phyloP scores from a whole-genome alignment of 2,888 invertebrate genomes.

The Volucella bombylans region DNA sequence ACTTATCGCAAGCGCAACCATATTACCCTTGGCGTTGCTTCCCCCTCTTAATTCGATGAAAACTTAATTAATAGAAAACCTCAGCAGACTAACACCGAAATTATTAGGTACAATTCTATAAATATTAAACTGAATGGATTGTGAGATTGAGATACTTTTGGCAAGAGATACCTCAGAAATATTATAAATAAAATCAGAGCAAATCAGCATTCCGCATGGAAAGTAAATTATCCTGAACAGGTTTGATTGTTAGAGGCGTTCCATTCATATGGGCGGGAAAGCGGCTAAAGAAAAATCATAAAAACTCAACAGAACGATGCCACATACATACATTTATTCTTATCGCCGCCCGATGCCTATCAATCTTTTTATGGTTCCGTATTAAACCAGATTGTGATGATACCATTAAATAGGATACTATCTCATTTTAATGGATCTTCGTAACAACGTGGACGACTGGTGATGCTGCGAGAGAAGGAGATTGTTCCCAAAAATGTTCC shows the following conservation, averaged over 20 bases:
- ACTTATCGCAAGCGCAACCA: background rate
- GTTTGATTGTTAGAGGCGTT: conserved; percentile 14
- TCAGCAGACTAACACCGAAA: too few species aligned
- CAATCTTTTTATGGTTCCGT: conserved; percentile 47
- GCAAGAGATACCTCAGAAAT: background rate
- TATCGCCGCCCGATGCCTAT: conserved; percentile 49
- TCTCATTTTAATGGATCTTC: conserved; percentile 29
- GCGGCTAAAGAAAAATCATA: conserved; percentile 15
- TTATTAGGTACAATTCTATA: too few species aligned
- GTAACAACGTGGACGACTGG: background rate
- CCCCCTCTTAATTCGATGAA: background rate
- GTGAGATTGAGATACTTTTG: too few species aligned
- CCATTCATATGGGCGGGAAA: conserved; percentile 14
- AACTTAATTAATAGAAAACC: conserved; percentile 29
- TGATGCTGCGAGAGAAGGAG: too few species aligned
- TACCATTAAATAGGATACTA: conserved; percentile 37
- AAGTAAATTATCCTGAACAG: conserved; percentile 47
- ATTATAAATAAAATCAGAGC: conserved; percentile 31
- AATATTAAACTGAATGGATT: too few species aligned
- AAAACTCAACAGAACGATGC: background rate
- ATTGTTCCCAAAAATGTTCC: too few species aligned
- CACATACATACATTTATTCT: background rate
- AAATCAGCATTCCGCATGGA: conserved; percentile 21
- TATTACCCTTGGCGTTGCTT: background rate
- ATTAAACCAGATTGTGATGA: conserved; percentile 21